Percentiles rank a stretch among this genome's conserved stretches.
These are phyloP conservation scores for Rhopalosiphum nymphaeae DNA, from an alignment of 2,888 invertebrate species.

Conservation along the genomic window DNA sequence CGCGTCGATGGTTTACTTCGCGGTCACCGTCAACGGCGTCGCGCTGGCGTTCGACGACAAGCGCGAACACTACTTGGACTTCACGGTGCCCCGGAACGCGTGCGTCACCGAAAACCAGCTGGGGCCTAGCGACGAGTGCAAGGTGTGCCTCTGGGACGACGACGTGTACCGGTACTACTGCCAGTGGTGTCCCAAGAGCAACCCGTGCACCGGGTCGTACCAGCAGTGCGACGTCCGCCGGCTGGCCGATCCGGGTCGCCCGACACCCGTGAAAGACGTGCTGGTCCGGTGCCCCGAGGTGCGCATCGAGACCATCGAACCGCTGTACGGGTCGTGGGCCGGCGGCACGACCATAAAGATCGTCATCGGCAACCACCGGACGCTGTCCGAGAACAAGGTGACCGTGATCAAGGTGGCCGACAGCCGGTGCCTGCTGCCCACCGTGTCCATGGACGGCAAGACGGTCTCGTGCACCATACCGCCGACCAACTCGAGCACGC, in stretches of 20 bases:
- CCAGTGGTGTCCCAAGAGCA: neutral
- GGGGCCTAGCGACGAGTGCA: constrained; percentile 1
- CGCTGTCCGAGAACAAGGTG: neutral
- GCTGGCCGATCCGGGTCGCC: neutral
- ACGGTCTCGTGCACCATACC: constrained; percentile 14
- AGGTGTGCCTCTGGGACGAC: constrained; percentile 38
- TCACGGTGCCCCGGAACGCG: neutral
- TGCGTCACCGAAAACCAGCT: neutral
- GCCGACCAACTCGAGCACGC: neutral
- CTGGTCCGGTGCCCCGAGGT: constrained; percentile 3
- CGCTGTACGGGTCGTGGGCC: constrained; percentile 16
- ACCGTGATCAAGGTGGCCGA: constrained; percentile 29
- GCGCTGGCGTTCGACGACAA: constrained; percentile 7
- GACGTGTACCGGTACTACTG: constrained; percentile 40
- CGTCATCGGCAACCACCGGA: neutral
- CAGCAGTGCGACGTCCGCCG: constrained; percentile 37
- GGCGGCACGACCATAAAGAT: constrained; percentile 38
- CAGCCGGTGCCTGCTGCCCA: constrained; percentile 33
- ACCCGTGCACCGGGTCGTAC: neutral
- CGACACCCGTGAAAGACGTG: neutral
- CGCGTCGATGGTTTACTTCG: constrained; percentile 11
- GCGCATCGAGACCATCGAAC: neutral
- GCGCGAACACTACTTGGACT: constrained; percentile 6
- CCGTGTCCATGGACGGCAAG: constrained; percentile 5
- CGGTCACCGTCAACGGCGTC: neutral